Evolutionary conservation across 2,113 vertebrate genomes (phyloP).

Genomic region (Saccopteryx leptura): DNA sequence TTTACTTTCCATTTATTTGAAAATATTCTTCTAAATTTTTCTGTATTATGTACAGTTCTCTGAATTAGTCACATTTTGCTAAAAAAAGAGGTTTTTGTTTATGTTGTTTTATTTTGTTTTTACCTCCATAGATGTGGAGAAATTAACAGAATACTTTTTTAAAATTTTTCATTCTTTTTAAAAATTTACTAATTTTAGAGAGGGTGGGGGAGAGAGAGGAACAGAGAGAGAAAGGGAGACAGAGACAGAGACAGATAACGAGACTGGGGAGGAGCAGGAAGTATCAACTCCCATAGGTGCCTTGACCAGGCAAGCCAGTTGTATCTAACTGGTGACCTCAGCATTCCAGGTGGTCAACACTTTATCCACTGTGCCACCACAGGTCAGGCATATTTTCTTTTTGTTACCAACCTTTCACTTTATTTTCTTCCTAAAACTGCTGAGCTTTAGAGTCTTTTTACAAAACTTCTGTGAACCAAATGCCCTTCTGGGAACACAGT

Average conservation of each 20-base stretch:
- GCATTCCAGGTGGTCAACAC: too few species aligned
- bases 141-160: background rate
- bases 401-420: constrained; percentile 39
- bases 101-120: background rate
- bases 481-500: constrained; percentile 16
- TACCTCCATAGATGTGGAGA: background rate
- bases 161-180: too few species aligned
- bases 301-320: too few species aligned
- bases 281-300: too few species aligned
- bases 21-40: background rate
- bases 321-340: too few species aligned
- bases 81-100: background rate
- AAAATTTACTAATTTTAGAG: too few species aligned
- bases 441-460: constrained; percentile 65
- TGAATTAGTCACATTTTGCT: background rate
- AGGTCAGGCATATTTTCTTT: background rate
- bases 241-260: too few species aligned
- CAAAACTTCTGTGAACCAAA: constrained; percentile 66
- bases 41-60: background rate
- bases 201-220: too few species aligned
- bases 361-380: too few species aligned
- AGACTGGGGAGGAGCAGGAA: too few species aligned
- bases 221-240: too few species aligned
- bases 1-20: constrained; percentile 22
- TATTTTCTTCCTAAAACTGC: constrained; percentile 53